phyloP scores from a whole-genome alignment of 2,888 invertebrate species.

The Calliopum simillimum region DNA sequence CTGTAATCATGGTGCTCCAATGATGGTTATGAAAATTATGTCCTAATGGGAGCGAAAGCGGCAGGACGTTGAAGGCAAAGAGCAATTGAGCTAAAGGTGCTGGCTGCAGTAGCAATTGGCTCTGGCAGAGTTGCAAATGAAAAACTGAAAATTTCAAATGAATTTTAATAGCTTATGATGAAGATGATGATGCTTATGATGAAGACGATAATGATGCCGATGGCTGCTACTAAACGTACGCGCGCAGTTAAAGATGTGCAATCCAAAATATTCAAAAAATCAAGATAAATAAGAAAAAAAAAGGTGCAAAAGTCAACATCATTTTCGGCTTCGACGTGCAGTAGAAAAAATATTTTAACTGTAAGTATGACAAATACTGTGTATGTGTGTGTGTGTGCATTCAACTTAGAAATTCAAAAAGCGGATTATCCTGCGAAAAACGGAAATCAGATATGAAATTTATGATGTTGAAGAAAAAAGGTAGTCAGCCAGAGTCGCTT shows the following conservation, averaged over 20 bases:
- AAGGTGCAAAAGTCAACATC: slow-evolving; percentile 20
- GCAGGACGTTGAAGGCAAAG: not conserved
- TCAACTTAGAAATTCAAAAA: slow-evolving; percentile 10
- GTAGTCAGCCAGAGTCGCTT: not conserved
- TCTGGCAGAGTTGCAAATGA: not conserved
- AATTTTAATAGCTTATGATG: slow-evolving; percentile 22
- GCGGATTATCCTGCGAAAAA: slow-evolving; percentile 22
- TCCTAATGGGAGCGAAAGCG: not conserved
- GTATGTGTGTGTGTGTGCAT: too few species aligned
- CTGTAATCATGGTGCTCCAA: slow-evolving; percentile 22
- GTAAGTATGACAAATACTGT: too few species aligned
- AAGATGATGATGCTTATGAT: not conserved
- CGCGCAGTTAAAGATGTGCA: not conserved
- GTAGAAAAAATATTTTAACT: too few species aligned
- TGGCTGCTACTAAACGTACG: not conserved
- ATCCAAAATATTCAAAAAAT: not conserved
- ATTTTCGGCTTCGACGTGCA: too few species aligned
- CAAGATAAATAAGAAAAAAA: not conserved
- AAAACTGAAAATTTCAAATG: slow-evolving; percentile 21
- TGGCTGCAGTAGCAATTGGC: not conserved
- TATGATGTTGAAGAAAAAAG: slow-evolving; percentile 1
- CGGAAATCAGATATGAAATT: slow-evolving; percentile 32
- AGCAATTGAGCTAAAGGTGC: not conserved
- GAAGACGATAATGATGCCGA: not conserved
- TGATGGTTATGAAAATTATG: slow-evolving; percentile 21